These are phyloP conservation scores for Gnathonemus echidnorhynchus DNA, from an alignment of 2,113 vertebrate genomes.

Conservation along the genomic window DNA sequence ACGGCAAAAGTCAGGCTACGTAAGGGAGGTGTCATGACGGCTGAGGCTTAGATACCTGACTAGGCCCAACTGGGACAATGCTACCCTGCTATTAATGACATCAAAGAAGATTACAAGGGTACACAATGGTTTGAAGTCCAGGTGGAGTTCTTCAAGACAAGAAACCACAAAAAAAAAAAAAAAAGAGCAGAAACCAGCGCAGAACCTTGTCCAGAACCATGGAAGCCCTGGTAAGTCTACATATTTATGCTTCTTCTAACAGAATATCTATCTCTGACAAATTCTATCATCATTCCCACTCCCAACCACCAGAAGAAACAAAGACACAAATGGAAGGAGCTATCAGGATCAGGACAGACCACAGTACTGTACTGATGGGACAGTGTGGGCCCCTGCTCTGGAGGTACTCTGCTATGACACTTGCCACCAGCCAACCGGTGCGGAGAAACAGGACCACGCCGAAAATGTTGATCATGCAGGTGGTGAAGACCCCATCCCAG, in stretches of 20 bases:
- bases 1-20: background rate
- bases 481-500: slow-evolving; percentile 96
- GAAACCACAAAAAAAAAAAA: background rate
- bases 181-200: background rate
- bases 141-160: background rate
- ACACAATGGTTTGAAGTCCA: background rate
- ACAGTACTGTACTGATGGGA: background rate
- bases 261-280: background rate
- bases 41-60: too few relatives aligned
- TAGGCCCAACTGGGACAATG: too few relatives aligned
- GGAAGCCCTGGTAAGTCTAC: background rate
- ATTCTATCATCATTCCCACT: background rate
- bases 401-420: slow-evolving; percentile 28
- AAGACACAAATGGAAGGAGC: background rate
- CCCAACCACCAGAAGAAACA: background rate
- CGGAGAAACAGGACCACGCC: slow-evolving; percentile 93
- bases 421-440: slow-evolving; percentile 92
- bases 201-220: background rate
- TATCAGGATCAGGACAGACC: background rate
- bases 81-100: too few relatives aligned
- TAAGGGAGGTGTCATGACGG: background rate
- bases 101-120: background rate
- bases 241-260: background rate
- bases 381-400: background rate
- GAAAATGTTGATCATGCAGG: slow-evolving; percentile 99